Percentiles rank a stretch among this genome's conserved stretches.
Conservation (phyloP, 2,888 invertebrate species). For the Amblyjoppa fuscipennis region DNA sequence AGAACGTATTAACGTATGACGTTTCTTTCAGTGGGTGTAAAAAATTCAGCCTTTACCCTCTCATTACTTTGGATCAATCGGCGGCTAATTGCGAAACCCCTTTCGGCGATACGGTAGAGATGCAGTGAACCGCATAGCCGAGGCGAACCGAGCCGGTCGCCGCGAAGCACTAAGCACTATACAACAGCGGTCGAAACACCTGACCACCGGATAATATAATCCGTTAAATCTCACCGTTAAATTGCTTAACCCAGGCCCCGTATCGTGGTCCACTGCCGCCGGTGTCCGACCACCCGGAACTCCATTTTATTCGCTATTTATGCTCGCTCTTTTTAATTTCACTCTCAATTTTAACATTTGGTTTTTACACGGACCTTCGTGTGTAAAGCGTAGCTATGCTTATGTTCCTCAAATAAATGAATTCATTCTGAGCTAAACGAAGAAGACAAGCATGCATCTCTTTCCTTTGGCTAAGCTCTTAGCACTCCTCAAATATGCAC, state of each 20-base stretch:
- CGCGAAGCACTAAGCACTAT: conserved; percentile 25
- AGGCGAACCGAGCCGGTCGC: conserved; percentile 46
- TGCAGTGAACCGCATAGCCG: conserved; percentile 34
- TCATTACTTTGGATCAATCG: conserved; percentile 42
- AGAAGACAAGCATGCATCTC: too few species aligned
- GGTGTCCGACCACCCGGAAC: conserved; percentile 35
- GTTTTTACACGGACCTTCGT: conserved; percentile 5
- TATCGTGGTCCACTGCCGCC: neutral
- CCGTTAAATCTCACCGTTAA: conserved; percentile 54
- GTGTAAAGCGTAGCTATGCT: too few species aligned
- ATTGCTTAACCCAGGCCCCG: conserved; percentile 39
- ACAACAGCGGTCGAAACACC: conserved; percentile 50
- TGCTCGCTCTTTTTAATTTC: conserved; percentile 16
- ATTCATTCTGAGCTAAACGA: too few species aligned
- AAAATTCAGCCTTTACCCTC: conserved; percentile 17
- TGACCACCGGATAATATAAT: conserved; percentile 62
- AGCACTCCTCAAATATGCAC: conserved; percentile 16
- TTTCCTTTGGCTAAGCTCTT: neutral
- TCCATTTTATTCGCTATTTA: conserved; percentile 32
- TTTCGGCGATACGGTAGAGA: conserved; percentile 34
- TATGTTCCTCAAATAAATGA: too few species aligned
- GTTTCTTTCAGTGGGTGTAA: conserved; percentile 26
- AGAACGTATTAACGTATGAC: neutral
- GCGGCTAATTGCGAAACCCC: conserved; percentile 50
- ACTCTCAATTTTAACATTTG: neutral